Conservation (phyloP, 2,888 invertebrate species). For the Heliconius hortense region DNA sequence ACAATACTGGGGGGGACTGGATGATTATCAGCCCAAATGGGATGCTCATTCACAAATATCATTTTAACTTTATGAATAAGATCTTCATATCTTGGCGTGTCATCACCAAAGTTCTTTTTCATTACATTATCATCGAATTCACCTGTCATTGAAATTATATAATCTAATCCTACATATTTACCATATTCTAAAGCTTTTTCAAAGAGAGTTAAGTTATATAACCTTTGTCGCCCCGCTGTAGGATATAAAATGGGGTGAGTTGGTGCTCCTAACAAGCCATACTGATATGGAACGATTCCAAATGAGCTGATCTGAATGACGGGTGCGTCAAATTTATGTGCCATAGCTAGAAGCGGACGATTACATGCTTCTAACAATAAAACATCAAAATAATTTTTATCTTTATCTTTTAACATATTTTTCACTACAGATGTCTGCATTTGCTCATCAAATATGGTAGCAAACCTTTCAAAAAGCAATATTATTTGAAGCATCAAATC, state of each 20-base stretch:
- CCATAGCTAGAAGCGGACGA: conserved; percentile 47
- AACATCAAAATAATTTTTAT: conserved; percentile 51
- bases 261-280: conserved; percentile 46
- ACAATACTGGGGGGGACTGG: conserved; percentile 64
- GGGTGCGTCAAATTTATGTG: conserved; percentile 56
- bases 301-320: conserved; percentile 57
- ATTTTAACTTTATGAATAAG: conserved; percentile 53
- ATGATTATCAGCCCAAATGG: conserved; percentile 56
- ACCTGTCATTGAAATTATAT: conserved; percentile 26
- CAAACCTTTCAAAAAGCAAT: conserved; percentile 21
- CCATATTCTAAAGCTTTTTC: conserved; percentile 50
- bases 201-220: conserved; percentile 48
- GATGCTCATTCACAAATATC: conserved; percentile 64
- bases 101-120: conserved; percentile 45
- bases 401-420: conserved; percentile 38
- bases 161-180: conserved; percentile 28
- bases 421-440: conserved; percentile 40
- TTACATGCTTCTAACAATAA: conserved; percentile 54
- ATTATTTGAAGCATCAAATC: conserved; percentile 37
- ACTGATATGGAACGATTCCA: conserved; percentile 44
- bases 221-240: conserved; percentile 37
- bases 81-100: conserved; percentile 45
- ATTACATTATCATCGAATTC: conserved; percentile 40
- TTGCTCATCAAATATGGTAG: conserved; percentile 42
- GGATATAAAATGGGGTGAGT: conserved; percentile 48